Percentiles rank a stretch among this genome's conserved stretches.
phyloP scores from a whole-genome alignment of 1,140 invertebrate species.

The Habropoda laboriosa region DNA sequence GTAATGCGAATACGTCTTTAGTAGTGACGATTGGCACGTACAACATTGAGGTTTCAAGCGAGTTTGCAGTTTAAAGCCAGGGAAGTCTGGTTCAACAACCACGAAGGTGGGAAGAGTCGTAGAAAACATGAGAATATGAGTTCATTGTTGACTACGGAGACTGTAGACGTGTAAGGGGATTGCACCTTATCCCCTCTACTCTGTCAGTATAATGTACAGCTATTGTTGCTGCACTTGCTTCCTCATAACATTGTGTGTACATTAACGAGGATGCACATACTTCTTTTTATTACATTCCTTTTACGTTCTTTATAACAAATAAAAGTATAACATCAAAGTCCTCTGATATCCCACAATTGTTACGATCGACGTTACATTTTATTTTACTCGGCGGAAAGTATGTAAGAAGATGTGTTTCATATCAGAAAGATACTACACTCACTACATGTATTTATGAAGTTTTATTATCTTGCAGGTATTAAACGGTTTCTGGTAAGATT shows the following conservation, averaged over 20 bases:
- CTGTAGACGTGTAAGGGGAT: conserved; percentile 49
- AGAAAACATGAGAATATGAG: conserved; percentile 66
- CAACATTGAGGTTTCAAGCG: conserved; percentile 28
- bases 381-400: neutral
- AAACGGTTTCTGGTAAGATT: too few relatives aligned
- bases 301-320: neutral
- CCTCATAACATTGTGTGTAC: conserved; percentile 55
- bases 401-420: neutral
- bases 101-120: conserved; percentile 52
- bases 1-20: conserved; percentile 23
- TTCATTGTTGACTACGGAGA: conserved; percentile 60
- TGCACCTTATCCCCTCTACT: conserved; percentile 55
- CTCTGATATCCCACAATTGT: too few relatives aligned
- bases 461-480: too few relatives aligned
- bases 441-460: neutral
- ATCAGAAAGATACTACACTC: too few relatives aligned
- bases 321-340: neutral
- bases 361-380: neutral
- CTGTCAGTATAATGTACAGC: conserved; percentile 54
- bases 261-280: conserved; percentile 55
- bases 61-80: conserved; percentile 33
- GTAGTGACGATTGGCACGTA: conserved; percentile 40
- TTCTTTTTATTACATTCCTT: conserved; percentile 57
- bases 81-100: conserved; percentile 61
- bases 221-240: conserved; percentile 61